Evolutionary conservation across 2,888 invertebrate species (phyloP).

Genomic region (Reticulitermes lucifugus): DNA sequence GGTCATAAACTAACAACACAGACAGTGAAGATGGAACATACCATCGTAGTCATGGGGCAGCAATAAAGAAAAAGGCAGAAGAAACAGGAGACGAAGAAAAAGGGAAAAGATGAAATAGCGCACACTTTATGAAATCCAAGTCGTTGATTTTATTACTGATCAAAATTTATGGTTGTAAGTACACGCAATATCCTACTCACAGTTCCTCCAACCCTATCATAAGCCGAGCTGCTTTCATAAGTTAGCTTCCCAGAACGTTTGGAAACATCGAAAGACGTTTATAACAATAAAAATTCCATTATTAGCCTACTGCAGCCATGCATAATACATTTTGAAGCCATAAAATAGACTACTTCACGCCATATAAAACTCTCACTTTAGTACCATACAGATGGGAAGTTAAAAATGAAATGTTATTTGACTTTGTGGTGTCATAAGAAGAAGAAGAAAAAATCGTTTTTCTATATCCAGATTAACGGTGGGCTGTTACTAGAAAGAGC

Average conservation of each 20-base stretch:
- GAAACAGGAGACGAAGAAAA: neutral
- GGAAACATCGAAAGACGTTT: neutral
- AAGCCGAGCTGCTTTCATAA: neutral
- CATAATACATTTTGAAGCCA: neutral
- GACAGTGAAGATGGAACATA: neutral
- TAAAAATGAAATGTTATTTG: too few relatives aligned
- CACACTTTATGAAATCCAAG: neutral
- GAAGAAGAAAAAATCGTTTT: too few relatives aligned
- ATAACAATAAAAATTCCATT: neutral
- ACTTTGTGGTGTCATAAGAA: too few relatives aligned
- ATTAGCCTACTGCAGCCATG: neutral
- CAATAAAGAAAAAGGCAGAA: neutral
- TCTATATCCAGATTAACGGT: too few relatives aligned
- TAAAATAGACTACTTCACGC: neutral
- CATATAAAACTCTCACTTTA: neutral
- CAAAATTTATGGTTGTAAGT: neutral
- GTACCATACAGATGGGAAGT: too few relatives aligned
- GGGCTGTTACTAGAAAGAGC: too few relatives aligned
- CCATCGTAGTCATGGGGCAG: neutral
- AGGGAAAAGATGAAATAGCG: neutral
- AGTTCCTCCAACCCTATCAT: neutral
- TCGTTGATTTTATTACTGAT: neutral
- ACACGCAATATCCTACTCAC: neutral
- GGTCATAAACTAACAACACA: neutral
- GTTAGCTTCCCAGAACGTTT: neutral